Base-by-base conservation (phyloP, 2,113 vertebrate species). In the Phyllopteryx taeniolatus region DNA sequence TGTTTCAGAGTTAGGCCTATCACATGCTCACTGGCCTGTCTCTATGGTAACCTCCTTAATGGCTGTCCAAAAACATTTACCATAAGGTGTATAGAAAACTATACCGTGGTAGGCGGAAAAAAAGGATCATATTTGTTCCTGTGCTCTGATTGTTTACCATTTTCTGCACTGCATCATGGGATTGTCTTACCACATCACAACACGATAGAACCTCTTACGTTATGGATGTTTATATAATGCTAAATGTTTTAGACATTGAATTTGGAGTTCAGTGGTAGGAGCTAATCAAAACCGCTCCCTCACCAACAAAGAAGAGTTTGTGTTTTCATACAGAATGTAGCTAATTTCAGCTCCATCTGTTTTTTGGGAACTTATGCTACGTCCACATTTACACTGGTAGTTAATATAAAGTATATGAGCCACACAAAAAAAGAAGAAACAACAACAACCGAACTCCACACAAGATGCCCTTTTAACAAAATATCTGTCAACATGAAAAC, bases 11-110 rank as follows among this genome's bases (percentile, higher is more conserved):
- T 89, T 88, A 77, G 89, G 87, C 91, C 90, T 89, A 86, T 87
- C 85, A 91, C 84, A 86, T 80, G 83, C 89, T 90, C 77, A 71
- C 90, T 90, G 86, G 89, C 85, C 88, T 89, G 91, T 93, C 92
- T 92, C 92, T 92, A 93, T 93, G 92, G 92, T 92, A 93, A 93
- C 92, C 86, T 88, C 81, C 83, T 82, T 89, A 87, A 93, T 88
- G 87, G 88, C 87, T 75, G 77, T 84, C 86, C 86, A 68, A 83
- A 85, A 86, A 80, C 57, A 71, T 72, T 84, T 74, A 57, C 67
- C 44, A 20, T 61, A 67, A 70, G 46, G 67, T 61, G 53, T 69
- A 20, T 67, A 51, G 69, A 72, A 70, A 73, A 68, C 74, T 73
- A 66, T 62, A 39, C 60, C 59, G 51, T 54, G 60, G n/a, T 66